Percentiles rank a stretch among this genome's conserved stretches.
Conservation (phyloP, 2,888 invertebrate genomes). For the Plebejus argus region DNA sequence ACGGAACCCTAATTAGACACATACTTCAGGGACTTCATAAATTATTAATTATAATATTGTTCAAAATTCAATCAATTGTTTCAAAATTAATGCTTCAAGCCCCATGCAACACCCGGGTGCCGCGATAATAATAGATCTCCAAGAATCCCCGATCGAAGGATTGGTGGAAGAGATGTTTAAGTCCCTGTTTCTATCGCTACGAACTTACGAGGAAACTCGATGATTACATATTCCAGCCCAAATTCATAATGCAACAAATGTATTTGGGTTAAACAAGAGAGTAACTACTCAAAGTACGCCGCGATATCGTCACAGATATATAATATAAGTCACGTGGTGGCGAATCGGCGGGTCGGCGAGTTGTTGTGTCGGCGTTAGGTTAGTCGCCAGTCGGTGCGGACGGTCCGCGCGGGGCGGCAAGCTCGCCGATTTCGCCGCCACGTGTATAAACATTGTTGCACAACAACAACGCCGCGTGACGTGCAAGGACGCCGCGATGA, state of each 20-base stretch:
- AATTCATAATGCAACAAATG: neutral
- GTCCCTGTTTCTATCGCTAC: neutral
- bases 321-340: conserved; percentile 66
- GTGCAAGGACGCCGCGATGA: conserved; percentile 48
- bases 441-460: conserved; percentile 79
- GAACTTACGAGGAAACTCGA: neutral
- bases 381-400: conserved; percentile 60
- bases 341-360: neutral
- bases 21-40: neutral
- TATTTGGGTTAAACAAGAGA: conserved; percentile 13
- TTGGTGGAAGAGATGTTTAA: neutral
- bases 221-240: conserved; percentile 1
- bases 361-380: conserved; percentile 62
- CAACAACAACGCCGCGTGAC: conserved; percentile 70
- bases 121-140: too few relatives aligned
- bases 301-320: conserved; percentile 35
- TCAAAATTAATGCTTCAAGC: too few relatives aligned
- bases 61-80: too few relatives aligned
- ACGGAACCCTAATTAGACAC: neutral
- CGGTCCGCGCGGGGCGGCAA: conserved; percentile 66
- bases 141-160: too few relatives aligned
- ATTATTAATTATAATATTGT: neutral
- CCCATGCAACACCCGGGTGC: too few relatives aligned
- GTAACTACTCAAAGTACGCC: neutral
- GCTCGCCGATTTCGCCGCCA: conserved; percentile 62